A percentile compares a stretch with the other conserved stretches of the same genome.
These are phyloP conservation scores for Polypedilum vanderplanki DNA, from an alignment of 1,140 invertebrate species.

Conservation along the genomic window DNA sequence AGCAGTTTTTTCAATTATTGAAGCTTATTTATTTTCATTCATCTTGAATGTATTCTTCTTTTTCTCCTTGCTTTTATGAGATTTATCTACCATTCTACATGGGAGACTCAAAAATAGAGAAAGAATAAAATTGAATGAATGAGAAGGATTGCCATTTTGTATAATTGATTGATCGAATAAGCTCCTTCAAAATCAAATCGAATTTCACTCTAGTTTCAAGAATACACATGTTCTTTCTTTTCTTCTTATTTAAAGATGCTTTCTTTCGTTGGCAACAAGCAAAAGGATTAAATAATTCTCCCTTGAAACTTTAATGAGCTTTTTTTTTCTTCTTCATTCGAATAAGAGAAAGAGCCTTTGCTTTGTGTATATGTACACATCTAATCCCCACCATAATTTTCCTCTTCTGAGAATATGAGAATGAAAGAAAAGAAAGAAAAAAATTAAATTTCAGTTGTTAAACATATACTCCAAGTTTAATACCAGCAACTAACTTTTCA, in stretches of 20 bases:
- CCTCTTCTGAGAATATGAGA: no score
- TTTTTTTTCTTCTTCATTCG: neutral
- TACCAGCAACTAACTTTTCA: constrained; percentile 12
- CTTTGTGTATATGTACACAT: no score
- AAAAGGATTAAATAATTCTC: neutral
- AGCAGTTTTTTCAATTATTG: constrained; percentile 19
- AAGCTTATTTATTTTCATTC: constrained; percentile 16
- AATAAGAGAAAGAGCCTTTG: no score
- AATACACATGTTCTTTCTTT: no score
- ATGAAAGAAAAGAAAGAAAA: no score
- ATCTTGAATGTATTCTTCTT: neutral
- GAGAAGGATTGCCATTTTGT: constrained; percentile 12
- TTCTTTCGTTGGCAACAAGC: no score
- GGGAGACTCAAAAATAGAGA: neutral
- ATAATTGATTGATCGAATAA: constrained; percentile 6
- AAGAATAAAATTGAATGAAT: neutral
- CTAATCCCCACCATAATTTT: no score
- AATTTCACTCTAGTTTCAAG: neutral
- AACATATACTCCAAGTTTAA: constrained; percentile 1
- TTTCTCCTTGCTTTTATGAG: neutral
- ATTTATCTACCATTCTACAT: neutral
- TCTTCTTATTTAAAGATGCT: no score
- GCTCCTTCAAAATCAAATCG: neutral
- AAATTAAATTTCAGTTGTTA: no score
- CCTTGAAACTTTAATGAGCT: neutral